Conservation (phyloP, 2,113 vertebrate species). For the Hippopotamus amphibius region DNA sequence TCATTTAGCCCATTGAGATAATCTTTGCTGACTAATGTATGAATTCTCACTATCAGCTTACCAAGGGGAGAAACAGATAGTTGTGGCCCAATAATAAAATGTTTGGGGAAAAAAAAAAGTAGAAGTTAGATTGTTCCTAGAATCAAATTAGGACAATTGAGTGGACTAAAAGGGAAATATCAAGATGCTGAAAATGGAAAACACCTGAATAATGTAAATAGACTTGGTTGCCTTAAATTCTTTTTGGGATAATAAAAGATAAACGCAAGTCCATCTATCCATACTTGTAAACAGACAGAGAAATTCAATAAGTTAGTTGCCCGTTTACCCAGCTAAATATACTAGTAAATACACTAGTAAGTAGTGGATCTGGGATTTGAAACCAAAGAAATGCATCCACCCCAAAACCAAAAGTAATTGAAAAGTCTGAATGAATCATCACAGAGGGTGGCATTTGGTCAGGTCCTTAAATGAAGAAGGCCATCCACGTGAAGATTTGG, state of each 20-base stretch:
- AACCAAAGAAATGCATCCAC: background rate
- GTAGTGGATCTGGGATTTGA: background rate
- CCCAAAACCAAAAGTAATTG: background rate
- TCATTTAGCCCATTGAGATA: background rate
- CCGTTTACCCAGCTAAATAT: background rate
- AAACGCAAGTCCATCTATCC: background rate
- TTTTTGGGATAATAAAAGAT: constrained; percentile 16
- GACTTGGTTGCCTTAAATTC: background rate
- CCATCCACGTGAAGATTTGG: background rate
- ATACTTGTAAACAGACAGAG: background rate
- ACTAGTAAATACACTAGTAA: background rate
- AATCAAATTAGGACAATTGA: background rate
- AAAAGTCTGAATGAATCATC: background rate
- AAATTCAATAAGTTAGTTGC: background rate
- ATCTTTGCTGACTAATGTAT: background rate
- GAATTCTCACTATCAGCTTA: background rate
- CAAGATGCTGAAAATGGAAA: background rate
- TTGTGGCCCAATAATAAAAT: background rate
- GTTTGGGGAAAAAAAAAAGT: background rate
- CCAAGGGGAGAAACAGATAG: background rate
- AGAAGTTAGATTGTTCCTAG: background rate
- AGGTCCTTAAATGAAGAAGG: background rate
- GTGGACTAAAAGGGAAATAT: background rate
- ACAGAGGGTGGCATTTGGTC: background rate
- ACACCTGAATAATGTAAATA: background rate